Evolutionary conservation across 2,113 vertebrate genomes (phyloP).

Genomic region (Lycaon pictus): DNA sequence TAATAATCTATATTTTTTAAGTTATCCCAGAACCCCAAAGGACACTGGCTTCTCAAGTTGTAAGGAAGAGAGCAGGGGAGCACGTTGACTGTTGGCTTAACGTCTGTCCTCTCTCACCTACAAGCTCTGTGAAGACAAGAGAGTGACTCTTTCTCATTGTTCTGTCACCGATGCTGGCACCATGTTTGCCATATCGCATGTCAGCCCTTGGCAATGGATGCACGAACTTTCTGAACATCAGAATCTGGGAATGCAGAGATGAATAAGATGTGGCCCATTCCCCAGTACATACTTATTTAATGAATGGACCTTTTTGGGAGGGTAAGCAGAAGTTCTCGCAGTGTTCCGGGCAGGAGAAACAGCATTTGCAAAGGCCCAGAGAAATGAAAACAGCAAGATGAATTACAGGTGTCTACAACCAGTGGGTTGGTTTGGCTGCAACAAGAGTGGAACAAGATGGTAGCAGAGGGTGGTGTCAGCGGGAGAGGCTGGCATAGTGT

Average conservation of each 20-base stretch:
- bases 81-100: accelerated
- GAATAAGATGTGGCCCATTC: not conserved
- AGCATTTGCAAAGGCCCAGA: not conserved
- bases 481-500: accelerated
- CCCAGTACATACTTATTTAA: not conserved
- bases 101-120: too few relatives aligned
- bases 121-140: not conserved
- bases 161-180: accelerated
- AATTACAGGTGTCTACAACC: accelerated
- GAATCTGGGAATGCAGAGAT: not conserved
- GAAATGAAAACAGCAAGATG: not conserved
- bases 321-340: not conserved
- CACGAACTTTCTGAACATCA: not conserved
- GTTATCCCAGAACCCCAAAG: not conserved
- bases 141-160: accelerated
- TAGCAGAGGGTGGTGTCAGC: accelerated
- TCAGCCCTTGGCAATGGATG: accelerated
- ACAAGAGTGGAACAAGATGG: accelerated
- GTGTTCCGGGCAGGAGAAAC: not conserved
- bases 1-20: not conserved
- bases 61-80: not conserved
- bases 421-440: accelerated
- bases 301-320: not conserved
- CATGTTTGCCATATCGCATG: accelerated
- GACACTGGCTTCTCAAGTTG: not conserved